Evolutionary conservation across 2,888 invertebrate species (phyloP).

Genomic region (Xestobium rufovillosum): DNA sequence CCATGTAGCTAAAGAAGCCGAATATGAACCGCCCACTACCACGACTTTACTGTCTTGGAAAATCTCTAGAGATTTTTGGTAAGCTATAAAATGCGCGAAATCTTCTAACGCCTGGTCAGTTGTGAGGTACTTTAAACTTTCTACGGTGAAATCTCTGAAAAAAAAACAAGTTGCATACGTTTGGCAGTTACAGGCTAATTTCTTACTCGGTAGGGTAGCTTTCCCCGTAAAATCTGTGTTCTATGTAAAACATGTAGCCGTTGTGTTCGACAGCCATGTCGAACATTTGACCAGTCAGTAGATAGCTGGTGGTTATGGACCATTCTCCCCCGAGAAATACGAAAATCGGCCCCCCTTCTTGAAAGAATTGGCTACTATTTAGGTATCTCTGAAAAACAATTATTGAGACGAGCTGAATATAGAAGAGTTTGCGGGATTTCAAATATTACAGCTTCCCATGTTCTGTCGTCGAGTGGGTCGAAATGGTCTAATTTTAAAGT

Average conservation of each 20-base stretch:
- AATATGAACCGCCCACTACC: constrained; percentile 12
- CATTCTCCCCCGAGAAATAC: constrained; percentile 72
- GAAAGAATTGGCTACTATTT: constrained; percentile 44
- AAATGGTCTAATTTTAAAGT: neutral
- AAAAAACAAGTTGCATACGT: constrained; percentile 6
- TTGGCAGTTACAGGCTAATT: too few relatives aligned
- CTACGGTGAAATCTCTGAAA: constrained; percentile 27
- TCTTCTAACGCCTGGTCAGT: neutral
- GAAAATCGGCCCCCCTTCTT: constrained; percentile 52
- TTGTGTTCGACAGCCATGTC: constrained; percentile 51
- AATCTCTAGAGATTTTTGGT: constrained; percentile 26
- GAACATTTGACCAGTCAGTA: constrained; percentile 54
- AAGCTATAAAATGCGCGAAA: constrained; percentile 18
- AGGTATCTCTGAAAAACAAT: constrained; percentile 45
- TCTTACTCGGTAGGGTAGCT: constrained; percentile 49
- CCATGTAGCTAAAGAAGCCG: neutral
- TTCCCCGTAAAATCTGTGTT: constrained; percentile 75
- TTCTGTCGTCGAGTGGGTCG: neutral
- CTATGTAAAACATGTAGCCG: constrained; percentile 65
- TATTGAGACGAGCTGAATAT: neutral
- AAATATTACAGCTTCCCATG: neutral
- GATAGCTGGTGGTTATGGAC: constrained; percentile 51
- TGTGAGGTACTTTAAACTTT: constrained; percentile 1
- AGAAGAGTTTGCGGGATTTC: too few relatives aligned
- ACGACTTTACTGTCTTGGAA: constrained; percentile 20